Percentiles rank a stretch among this genome's conserved stretches.
phyloP scores from a whole-genome alignment of 2,888 invertebrate species.

The Torymus aiolomorphi region DNA sequence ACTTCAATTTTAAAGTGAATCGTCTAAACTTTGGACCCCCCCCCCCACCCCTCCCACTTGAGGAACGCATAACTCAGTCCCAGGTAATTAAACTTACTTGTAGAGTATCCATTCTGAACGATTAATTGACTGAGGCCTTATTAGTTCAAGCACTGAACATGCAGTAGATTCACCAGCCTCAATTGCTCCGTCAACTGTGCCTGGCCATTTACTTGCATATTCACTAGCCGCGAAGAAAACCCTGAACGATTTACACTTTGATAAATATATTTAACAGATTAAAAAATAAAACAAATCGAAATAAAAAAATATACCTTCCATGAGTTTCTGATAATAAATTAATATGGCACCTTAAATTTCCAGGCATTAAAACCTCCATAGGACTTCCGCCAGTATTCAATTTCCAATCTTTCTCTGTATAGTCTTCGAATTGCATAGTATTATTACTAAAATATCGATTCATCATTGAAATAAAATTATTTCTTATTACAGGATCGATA shows the following conservation, averaged over 20 bases:
- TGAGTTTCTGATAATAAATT: slow-evolving; percentile 58
- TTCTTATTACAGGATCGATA: slow-evolving; percentile 2
- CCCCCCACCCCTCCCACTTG: too few relatives aligned
- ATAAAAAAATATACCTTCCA: slow-evolving; percentile 58
- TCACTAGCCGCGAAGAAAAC: slow-evolving; percentile 68
- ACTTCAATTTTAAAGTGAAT: too few relatives aligned
- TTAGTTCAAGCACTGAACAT: slow-evolving; percentile 59
- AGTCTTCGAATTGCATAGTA: slow-evolving; percentile 22
- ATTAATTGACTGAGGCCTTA: slow-evolving; percentile 65
- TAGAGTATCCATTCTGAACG: slow-evolving; percentile 75
- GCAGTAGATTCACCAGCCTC: slow-evolving; percentile 66
- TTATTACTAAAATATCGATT: slow-evolving; percentile 56
- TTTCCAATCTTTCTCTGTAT: slow-evolving; percentile 53
- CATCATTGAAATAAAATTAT: slow-evolving; percentile 42
- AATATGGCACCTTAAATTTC: slow-evolving; percentile 52
- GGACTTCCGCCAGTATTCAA: slow-evolving; percentile 56
- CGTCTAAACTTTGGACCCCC: too few relatives aligned
- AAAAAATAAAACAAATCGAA: background rate
- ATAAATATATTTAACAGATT: too few relatives aligned
- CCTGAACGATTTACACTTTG: slow-evolving; percentile 52
- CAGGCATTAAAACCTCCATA: slow-evolving; percentile 64
- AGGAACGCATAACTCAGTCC: too few relatives aligned
- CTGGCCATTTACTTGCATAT: slow-evolving; percentile 67
- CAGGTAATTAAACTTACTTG: slow-evolving; percentile 7
- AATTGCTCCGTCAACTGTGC: slow-evolving; percentile 68